phyloP scores from a whole-genome alignment of 2,797 vertebrate genomes.

The Apodemus agrarius region DNA sequence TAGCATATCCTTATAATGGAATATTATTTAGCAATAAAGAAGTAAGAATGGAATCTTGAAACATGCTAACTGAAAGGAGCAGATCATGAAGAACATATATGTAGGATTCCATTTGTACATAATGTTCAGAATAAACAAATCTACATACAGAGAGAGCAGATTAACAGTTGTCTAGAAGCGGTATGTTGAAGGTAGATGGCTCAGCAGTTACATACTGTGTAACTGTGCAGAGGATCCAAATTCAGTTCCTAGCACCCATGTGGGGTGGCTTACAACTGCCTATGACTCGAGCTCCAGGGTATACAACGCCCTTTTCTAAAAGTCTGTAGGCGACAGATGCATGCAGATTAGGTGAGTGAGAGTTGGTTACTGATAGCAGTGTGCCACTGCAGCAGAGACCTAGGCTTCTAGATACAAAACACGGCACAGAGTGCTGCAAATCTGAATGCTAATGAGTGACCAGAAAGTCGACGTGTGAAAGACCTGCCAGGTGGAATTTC shows the following conservation, averaged over 20 bases:
- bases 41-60: background rate
- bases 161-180: background rate
- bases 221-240: background rate
- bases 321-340: background rate
- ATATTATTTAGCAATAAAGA: background rate
- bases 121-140: background rate
- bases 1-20: background rate
- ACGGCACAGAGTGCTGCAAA: background rate
- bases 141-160: background rate
- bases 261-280: background rate
- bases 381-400: background rate
- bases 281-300: background rate
- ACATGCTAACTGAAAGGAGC: background rate
- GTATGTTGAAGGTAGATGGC: background rate
- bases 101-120: background rate
- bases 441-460: background rate
- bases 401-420: background rate
- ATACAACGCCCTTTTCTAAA: background rate
- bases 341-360: background rate
- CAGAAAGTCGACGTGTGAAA: background rate
- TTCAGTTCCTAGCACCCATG: background rate
- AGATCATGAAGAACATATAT: background rate
- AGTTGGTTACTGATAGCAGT: background rate
- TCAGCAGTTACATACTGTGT: background rate
- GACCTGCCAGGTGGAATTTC: background rate